Base-by-base conservation (phyloP, 2,888 invertebrate genomes). In the Keiferia lycopersicella region DNA sequence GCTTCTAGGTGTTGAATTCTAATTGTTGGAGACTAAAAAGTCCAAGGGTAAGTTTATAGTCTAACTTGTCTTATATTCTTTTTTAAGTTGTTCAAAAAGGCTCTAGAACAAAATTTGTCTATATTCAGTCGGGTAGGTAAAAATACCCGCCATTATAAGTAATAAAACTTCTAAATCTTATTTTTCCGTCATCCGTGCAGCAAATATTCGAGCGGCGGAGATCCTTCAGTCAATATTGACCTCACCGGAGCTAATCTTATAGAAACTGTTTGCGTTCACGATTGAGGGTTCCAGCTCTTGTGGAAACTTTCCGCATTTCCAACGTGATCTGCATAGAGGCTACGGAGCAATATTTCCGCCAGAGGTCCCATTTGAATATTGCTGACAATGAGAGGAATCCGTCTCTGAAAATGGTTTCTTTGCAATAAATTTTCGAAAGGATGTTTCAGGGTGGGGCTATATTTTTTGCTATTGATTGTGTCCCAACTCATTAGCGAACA, bases 311-410 rank as follows among this genome's bases (percentile, higher is more conserved):
- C 75, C 83, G 81, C 82, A 81, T 86, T 84, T 84, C 86, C 85
- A 87, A 88, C 81, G 82, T 78, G 82, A 88, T 89, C 87, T 88
- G 83, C 88, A 88, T 88, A 87, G 80, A 83, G 87, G 83, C 83
- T 81, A 86, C 81, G 82, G 78, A 74, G 86, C 86, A 84, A 87
- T 89, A 89, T 89, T 87, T 88, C 86, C 87, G 82, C 74, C 76
- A 60, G 45, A 18, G 78, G 77, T 78, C 78, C 79, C 85, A 48
- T 88, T 86, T 86, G 82, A 86, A 88, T 88, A 87, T 83, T 82
- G 88, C 87, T 87, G 83, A 84, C 81, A 77, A 61, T 26, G 16
- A 20, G 18, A 48, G 26, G 56, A 26, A 56, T 30, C 56, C 16
- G 26, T 30, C 30, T 56, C 30, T 4, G 30, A 3, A 11, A 26